Conservation (phyloP, 2,113 vertebrate species). For the Dicaeum eximium region DNA sequence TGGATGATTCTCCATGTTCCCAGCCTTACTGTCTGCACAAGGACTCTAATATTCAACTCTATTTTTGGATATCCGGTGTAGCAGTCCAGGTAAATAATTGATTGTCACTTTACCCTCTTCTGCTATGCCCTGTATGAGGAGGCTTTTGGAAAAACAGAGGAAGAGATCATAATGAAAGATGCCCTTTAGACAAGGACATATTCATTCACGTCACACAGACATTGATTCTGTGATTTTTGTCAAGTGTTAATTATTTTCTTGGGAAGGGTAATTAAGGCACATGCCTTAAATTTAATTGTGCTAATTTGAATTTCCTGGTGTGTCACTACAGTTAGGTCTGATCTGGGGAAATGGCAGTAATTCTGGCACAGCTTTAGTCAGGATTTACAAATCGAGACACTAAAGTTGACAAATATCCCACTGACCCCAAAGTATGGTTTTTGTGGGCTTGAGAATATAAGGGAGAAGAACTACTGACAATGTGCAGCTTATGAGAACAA, state of each 20-base stretch:
- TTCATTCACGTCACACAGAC: not conserved
- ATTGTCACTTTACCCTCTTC: not conserved
- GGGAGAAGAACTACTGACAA: not conserved
- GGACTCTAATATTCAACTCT: not conserved
- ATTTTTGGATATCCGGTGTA: not conserved
- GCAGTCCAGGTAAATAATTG: not conserved
- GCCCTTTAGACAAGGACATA: not conserved
- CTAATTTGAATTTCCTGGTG: not conserved
- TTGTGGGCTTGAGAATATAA: not conserved
- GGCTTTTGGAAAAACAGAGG: not conserved
- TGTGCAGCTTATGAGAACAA: accelerated
- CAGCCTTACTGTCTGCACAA: not conserved
- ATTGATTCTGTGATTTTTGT: not conserved
- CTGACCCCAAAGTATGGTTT: not conserved
- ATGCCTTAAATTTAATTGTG: not conserved
- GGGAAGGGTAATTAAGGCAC: not conserved
- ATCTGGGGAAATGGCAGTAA: not conserved
- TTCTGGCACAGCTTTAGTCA: not conserved
- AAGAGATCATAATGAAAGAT: not conserved
- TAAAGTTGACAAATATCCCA: not conserved
- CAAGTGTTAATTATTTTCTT: not conserved
- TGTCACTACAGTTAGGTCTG: not conserved
- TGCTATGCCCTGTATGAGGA: not conserved
- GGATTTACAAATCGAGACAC: not conserved
- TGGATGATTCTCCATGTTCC: not conserved